A percentile compares a stretch with the other conserved stretches of the same genome.
phyloP scores from a whole-genome alignment of 2,797 vertebrate species.

The Myotis vivesi region DNA sequence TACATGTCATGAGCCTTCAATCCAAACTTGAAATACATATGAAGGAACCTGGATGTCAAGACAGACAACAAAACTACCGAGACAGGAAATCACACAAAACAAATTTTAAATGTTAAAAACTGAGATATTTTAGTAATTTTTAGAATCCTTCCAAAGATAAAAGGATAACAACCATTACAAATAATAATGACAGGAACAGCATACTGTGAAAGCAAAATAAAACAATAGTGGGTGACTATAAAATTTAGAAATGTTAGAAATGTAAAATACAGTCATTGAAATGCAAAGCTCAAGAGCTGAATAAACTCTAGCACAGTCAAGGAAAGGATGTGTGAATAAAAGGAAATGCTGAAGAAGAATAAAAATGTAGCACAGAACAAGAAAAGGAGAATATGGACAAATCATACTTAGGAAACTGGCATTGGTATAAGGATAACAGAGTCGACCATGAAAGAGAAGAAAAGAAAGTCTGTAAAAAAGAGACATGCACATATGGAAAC shows the following conservation, averaged over 20 bases:
- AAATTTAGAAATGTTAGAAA: constrained; percentile 3
- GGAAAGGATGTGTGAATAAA: neutral
- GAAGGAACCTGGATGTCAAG: neutral
- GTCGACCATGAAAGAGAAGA: neutral
- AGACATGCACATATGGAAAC: neutral
- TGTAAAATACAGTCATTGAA: neutral
- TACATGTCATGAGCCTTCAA: neutral
- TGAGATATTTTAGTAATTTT: neutral
- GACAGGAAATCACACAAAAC: neutral
- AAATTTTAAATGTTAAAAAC: constrained; percentile 20
- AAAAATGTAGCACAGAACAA: neutral
- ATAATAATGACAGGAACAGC: neutral
- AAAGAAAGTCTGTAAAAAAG: neutral
- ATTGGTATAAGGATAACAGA: neutral
- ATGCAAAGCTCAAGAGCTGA: neutral
- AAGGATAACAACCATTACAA: neutral
- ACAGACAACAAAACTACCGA: neutral
- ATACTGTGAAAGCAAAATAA: neutral
- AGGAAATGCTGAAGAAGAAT: neutral
- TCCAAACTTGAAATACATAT: neutral
- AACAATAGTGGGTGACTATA: neutral
- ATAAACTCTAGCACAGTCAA: neutral
- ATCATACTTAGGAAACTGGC: neutral
- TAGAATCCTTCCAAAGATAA: neutral
- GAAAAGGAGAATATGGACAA: neutral